Evolutionary conservation across 2,797 vertebrate species (phyloP), one percentile per base, ranked within the genome.

Genomic region (Dermochelys coriacea): DNA sequence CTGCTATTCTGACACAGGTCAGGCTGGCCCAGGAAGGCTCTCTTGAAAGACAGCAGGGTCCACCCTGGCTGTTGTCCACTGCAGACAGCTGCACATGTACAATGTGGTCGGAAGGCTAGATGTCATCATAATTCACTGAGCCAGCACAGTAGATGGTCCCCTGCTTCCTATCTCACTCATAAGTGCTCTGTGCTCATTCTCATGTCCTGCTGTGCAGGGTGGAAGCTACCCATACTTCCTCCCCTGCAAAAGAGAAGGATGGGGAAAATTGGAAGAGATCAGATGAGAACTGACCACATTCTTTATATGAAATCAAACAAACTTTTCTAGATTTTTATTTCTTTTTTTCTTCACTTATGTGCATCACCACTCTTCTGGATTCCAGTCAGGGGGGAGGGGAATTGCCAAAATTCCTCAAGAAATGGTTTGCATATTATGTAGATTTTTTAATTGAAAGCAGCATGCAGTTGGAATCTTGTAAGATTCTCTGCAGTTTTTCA

Each of bases 401-500:
- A 51, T 55, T 92, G 91, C 75, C 92, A 97, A 75, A 95, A 88
- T 91, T 68, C 80, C 50, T 93, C 18, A 82, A 86, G 95, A 96
- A 89, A 90, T 41, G n/a, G 14, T 87, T 92, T 89, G 49, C 89
- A 87, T 45, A 79, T 87, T 93, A 84, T 90, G 95, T 91, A 95
- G 75, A 51, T n/a, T 91, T n/a, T 96, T 47, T 8, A 64, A 64
- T 86, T 87, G 71, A 93, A 96, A 95, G 37, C 80, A 91, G 4
- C 34, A 82, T 79, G 61, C 79, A 93, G 71, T 47, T 90, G 55
- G 94, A 93, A 84, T 27, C 15, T 47, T 57, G 45, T 82, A 93
- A 52, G 16, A 85, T 12, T 86, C 87, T 54, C 52, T 78, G 64
- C 80, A 86, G 34, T 93, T 97, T 89, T 96, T 77, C 85, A 96